phyloP scores from a whole-genome alignment of 2,797 vertebrate species.

The Gadopsis marmoratus region DNA sequence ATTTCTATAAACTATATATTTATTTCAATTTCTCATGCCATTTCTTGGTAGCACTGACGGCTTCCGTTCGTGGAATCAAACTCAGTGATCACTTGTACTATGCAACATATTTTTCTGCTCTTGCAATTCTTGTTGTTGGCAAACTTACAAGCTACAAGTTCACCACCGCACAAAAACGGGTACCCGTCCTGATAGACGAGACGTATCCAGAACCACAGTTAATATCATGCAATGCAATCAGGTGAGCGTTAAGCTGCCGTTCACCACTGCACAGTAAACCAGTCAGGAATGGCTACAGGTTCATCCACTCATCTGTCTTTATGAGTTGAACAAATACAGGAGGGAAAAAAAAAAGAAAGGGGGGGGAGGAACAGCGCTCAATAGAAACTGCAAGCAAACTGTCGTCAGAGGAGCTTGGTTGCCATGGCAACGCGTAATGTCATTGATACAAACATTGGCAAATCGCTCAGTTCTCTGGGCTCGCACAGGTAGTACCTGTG shows the following conservation, averaged over 20 bases:
- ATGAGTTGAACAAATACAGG: slow-evolving; percentile 49
- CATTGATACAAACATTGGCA: slow-evolving; percentile 71
- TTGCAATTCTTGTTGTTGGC: not conserved
- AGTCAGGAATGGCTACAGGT: slow-evolving; percentile 1
- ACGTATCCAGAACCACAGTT: not conserved
- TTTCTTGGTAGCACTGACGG: not conserved
- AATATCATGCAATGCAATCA: not conserved
- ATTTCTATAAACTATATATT: no score
- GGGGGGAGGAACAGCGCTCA: not conserved
- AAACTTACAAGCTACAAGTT: not conserved
- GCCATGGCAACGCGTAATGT: slow-evolving; percentile 47
- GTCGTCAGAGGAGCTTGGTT: slow-evolving; percentile 45
- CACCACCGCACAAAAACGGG: not conserved
- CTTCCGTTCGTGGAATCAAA: not conserved
- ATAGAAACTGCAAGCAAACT: slow-evolving; percentile 38
- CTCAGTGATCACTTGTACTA: not conserved
- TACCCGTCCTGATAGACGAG: no score
- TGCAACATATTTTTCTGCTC: not conserved
- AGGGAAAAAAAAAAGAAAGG: not conserved
- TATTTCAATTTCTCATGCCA: not conserved
- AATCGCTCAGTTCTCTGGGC: slow-evolving; percentile 25
- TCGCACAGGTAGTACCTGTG: slow-evolving; percentile 56
- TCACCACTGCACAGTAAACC: not conserved
- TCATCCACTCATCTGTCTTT: slow-evolving; percentile 2
- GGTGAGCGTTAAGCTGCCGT: not conserved